Percentiles rank a stretch among this genome's conserved stretches.
phyloP scores from a whole-genome alignment of 2,797 vertebrate species.

The Halcyon smyrnensis region DNA sequence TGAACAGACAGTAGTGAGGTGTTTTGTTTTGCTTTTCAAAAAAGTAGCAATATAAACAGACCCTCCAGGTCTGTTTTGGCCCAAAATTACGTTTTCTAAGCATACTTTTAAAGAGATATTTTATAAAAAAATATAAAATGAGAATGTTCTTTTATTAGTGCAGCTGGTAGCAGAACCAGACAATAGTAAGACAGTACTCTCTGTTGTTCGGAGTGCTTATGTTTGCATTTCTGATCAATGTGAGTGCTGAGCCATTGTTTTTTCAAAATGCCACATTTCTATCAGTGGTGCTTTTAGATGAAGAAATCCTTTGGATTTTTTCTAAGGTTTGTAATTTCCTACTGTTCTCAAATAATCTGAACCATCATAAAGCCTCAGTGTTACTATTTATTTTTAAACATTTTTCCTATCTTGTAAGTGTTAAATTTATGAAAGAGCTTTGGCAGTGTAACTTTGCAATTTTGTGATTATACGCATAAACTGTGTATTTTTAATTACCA shows the following conservation, averaged over 20 bases:
- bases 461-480: neutral
- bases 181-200: neutral
- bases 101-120: neutral
- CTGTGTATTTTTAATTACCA: neutral
- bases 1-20: neutral
- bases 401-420: neutral
- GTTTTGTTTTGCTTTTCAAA: neutral
- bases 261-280: neutral
- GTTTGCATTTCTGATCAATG: neutral
- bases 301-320: neutral
- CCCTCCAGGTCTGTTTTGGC: neutral
- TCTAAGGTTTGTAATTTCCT: neutral
- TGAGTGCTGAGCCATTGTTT: neutral
- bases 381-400: neutral
- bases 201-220: neutral
- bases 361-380: neutral
- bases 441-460: neutral
- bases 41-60: neutral
- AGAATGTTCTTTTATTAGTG: neutral
- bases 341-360: neutral
- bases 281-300: neutral
- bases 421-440: neutral
- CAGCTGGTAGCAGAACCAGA: neutral
- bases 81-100: neutral
- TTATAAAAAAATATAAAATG: neutral